Conservation (phyloP, 1,140 invertebrate genomes). For the Zaprionus taronus region DNA sequence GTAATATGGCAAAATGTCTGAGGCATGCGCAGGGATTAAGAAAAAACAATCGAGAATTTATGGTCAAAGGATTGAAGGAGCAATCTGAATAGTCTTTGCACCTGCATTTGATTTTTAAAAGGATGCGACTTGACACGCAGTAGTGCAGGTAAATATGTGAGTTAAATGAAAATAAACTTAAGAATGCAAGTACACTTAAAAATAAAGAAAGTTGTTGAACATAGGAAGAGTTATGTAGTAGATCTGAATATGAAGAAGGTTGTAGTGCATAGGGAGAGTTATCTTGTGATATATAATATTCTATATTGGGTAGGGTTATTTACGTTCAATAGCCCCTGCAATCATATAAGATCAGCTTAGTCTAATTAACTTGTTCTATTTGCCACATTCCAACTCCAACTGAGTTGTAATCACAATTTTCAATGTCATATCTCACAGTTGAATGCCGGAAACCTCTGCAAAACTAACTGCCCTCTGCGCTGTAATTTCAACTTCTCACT, state of each 20-base stretch:
- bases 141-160: background rate
- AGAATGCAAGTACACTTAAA: too few species aligned
- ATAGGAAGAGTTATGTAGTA: too few species aligned
- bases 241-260: too few species aligned
- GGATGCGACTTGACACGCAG: background rate
- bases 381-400: background rate
- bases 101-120: slow-evolving; percentile 3
- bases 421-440: background rate
- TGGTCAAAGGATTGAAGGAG: background rate
- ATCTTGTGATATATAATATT: too few species aligned
- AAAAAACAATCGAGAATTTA: background rate
- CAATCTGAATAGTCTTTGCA: background rate
- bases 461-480: background rate
- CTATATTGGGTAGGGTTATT: too few species aligned
- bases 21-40: slow-evolving; percentile 1
- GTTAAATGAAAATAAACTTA: background rate
- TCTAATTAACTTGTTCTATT: background rate
- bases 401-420: background rate
- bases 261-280: too few species aligned
- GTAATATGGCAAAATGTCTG: slow-evolving; percentile 6
- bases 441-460: background rate
- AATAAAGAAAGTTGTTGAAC: too few species aligned
- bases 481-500: slow-evolving; percentile 10
- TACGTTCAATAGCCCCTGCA: too few species aligned
- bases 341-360: too few species aligned